Conservation (phyloP, 1,140 invertebrate species). For the Chrysopa pallens region DNA sequence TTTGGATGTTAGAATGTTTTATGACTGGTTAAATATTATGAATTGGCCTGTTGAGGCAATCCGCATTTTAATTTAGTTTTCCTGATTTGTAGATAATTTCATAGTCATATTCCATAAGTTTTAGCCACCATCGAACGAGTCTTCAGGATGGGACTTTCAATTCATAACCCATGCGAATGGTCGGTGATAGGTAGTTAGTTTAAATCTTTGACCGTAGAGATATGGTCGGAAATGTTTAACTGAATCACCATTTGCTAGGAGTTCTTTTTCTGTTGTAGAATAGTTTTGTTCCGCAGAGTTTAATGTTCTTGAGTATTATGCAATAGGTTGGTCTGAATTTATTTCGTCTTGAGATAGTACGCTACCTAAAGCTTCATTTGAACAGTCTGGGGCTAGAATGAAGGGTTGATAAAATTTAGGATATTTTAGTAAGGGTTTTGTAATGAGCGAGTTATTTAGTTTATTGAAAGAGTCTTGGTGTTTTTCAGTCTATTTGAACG, state of each 20-base stretch:
- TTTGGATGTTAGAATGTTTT: no score
- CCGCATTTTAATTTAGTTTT: slow-evolving; percentile 12
- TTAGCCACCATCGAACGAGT: slow-evolving; percentile 19
- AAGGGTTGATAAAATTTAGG: slow-evolving; percentile 17
- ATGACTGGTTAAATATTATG: no score
- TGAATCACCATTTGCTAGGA: slow-evolving; percentile 17
- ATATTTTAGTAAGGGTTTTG: slow-evolving; percentile 19
- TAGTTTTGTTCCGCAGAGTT: slow-evolving; percentile 14
- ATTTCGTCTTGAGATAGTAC: no score
- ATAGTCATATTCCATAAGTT: slow-evolving; percentile 17
- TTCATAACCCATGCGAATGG: slow-evolving; percentile 20
- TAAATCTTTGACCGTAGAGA: slow-evolving; percentile 11
- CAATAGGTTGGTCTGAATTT: slow-evolving; percentile 15
- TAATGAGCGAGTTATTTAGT: slow-evolving; percentile 19
- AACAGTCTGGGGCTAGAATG: no score
- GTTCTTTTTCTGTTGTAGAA: slow-evolving; percentile 12
- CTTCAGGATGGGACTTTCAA: slow-evolving; percentile 19
- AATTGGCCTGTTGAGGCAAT: slow-evolving; percentile 9
- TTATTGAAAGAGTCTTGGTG: slow-evolving; percentile 18
- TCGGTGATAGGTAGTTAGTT: slow-evolving; percentile 16
- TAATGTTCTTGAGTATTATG: slow-evolving; percentile 14
- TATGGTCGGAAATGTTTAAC: slow-evolving; percentile 21
- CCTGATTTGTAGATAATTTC: no score
- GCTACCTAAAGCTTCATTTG: no score
- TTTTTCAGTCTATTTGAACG: slow-evolving; percentile 2